Percentiles rank a stretch among this genome's conserved stretches.
Conservation (phyloP, 1,140 invertebrate genomes). For the Papilio glaucus region DNA sequence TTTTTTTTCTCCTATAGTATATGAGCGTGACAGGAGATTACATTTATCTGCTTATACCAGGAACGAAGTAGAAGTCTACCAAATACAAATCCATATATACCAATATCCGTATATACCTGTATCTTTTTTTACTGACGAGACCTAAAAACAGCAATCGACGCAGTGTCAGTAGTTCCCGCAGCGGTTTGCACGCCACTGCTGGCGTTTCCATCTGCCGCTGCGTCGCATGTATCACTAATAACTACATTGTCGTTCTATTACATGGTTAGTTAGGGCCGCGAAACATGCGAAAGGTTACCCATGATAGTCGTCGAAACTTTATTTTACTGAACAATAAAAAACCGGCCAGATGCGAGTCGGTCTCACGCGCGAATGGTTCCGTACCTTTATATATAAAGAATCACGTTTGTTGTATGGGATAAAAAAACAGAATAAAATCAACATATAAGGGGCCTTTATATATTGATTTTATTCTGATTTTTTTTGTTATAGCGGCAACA, state of each 20-base stretch:
- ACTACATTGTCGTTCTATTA: constrained; percentile 18
- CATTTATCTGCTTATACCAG: too few relatives aligned
- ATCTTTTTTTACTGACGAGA: neutral
- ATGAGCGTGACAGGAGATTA: too few relatives aligned
- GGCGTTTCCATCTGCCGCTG: constrained; percentile 12
- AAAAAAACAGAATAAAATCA: too few relatives aligned
- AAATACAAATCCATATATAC: constrained; percentile 24
- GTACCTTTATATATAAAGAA: too few relatives aligned
- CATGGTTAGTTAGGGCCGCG: neutral
- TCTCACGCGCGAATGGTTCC: too few relatives aligned
- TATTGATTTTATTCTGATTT: too few relatives aligned
- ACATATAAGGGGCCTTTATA: too few relatives aligned
- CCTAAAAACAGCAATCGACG: constrained; percentile 8
- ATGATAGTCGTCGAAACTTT: neutral
- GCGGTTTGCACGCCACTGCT: constrained; percentile 9
- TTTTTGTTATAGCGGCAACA: too few relatives aligned
- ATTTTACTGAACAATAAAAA: neutral
- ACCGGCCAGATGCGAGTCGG: too few relatives aligned
- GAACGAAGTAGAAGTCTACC: too few relatives aligned
- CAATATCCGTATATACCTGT: constrained; percentile 9
- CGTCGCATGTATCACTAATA: constrained; percentile 22
- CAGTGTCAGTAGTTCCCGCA: neutral
- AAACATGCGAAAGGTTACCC: neutral
- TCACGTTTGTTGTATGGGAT: too few relatives aligned
- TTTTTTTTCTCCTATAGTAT: too few relatives aligned